Conservation (phyloP, 2,888 invertebrate genomes). For the Orthonychiurus folsomi region DNA sequence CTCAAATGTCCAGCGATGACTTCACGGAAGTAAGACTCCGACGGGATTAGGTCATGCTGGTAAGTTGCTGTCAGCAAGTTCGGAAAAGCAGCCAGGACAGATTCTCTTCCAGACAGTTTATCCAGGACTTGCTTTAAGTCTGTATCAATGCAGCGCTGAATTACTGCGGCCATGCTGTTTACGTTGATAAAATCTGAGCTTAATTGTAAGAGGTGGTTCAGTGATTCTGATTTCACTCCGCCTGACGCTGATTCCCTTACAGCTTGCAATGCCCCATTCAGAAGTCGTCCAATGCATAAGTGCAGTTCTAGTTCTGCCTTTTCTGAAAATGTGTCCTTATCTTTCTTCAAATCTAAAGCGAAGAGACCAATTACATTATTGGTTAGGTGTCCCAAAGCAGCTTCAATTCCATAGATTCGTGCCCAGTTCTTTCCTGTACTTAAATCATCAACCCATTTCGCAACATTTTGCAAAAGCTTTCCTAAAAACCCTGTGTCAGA, state of each 20-base stretch:
- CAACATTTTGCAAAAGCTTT: background rate
- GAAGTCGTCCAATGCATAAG: background rate
- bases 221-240: background rate
- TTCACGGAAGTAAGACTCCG: slow-evolving; percentile 70
- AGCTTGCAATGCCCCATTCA: background rate
- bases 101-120: background rate
- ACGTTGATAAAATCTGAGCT: background rate
- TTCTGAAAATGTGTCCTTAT: background rate
- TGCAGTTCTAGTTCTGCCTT: background rate
- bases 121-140: background rate
- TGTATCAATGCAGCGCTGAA: background rate
- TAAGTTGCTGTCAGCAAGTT: slow-evolving; percentile 14
- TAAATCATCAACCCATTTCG: background rate
- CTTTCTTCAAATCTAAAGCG: background rate
- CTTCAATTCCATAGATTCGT: slow-evolving; percentile 32
- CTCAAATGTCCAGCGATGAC: slow-evolving; percentile 56
- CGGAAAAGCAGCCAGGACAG: background rate
- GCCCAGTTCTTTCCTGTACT: slow-evolving; percentile 18
- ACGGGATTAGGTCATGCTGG: slow-evolving; percentile 61
- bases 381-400: slow-evolving; percentile 23
- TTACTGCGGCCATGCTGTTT: background rate
- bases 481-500: background rate
- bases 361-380: background rate
- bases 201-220: background rate
- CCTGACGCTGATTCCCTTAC: background rate